A percentile compares a stretch with the other conserved stretches of the same genome.
Evolutionary conservation across 1,140 invertebrate species (phyloP).

Genomic region (Diachasma alloeum): DNA sequence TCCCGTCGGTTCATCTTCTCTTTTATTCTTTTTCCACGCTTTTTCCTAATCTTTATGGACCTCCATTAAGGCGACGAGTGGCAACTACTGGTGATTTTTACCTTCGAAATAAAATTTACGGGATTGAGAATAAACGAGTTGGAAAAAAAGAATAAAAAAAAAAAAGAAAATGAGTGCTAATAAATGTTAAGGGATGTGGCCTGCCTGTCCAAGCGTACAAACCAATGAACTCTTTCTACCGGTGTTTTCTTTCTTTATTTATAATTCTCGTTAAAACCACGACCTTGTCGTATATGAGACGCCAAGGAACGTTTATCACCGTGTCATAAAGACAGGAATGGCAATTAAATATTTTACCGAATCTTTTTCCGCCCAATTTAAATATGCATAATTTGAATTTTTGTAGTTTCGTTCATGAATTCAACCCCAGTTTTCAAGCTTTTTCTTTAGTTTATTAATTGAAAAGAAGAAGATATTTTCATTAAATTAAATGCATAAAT

Average conservation of each 20-base stretch:
- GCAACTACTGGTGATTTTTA: conserved; percentile 30
- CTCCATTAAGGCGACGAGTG: conserved; percentile 33
- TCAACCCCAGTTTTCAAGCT: too few relatives aligned
- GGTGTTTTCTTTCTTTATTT: conserved; percentile 10
- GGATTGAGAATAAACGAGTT: not conserved
- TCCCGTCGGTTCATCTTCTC: not conserved
- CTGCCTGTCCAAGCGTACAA: not conserved
- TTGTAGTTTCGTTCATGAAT: not conserved
- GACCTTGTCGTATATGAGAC: conserved; percentile 1
- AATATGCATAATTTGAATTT: not conserved
- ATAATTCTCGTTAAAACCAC: conserved; percentile 5
- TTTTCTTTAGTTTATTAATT: too few relatives aligned
- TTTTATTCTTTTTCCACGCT: not conserved
- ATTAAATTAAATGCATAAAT: too few relatives aligned
- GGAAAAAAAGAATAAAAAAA: not conserved
- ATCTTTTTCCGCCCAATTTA: not conserved
- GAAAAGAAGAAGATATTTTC: too few relatives aligned
- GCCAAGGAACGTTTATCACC: not conserved
- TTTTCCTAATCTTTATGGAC: conserved; percentile 35
- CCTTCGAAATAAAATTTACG: not conserved
- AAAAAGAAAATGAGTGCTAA: not conserved
- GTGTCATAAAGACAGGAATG: not conserved
- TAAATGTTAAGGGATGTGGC: conserved; percentile 5
- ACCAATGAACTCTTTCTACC: conserved; percentile 9
- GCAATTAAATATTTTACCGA: not conserved